A percentile compares a stretch with the other conserved stretches of the same genome.
These are phyloP conservation scores for Pyrocephalus nanus DNA, from an alignment of 2,797 vertebrate species.

Conservation along the genomic window DNA sequence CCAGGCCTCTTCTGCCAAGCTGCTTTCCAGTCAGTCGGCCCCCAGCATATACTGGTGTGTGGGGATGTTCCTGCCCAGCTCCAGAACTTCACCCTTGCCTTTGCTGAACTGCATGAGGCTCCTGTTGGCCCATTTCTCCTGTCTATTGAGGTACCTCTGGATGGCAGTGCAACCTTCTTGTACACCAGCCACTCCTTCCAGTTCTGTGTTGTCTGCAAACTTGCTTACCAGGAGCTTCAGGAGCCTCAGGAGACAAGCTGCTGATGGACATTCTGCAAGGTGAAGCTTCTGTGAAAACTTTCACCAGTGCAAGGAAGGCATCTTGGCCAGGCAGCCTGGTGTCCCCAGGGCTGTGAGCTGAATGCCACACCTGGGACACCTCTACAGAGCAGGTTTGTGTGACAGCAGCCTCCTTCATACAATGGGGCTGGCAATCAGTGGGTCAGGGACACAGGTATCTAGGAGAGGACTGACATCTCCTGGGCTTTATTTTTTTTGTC, in stretches of 20 bases:
- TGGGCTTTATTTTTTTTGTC: not conserved
- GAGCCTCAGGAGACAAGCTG: not conserved
- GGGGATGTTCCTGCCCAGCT: not conserved
- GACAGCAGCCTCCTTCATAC: not conserved
- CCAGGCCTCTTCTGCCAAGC: not conserved
- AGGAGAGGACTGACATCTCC: not conserved
- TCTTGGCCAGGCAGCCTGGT: rapidly evolving
- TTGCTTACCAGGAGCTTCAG: not conserved
- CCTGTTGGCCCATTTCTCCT: not conserved
- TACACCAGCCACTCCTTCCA: not conserved
- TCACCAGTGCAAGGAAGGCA: not conserved
- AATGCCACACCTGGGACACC: not conserved
- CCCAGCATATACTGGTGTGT: not conserved
- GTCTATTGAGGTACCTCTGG: rapidly evolving
- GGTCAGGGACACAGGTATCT: not conserved
- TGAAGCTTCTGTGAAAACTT: not conserved
- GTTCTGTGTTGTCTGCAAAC: not conserved
- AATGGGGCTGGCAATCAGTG: not conserved
- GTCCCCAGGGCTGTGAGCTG: not conserved
- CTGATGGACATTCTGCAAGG: not conserved
- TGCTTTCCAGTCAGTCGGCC: not conserved
- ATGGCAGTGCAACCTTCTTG: not conserved
- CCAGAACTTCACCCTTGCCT: not conserved
- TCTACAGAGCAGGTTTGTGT: not conserved
- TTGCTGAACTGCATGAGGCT: not conserved